Percentiles rank a stretch among this genome's conserved stretches.
These are phyloP conservation scores for Morinoia aosen DNA, from an alignment of 2,888 invertebrate genomes.

Conservation along the genomic window DNA sequence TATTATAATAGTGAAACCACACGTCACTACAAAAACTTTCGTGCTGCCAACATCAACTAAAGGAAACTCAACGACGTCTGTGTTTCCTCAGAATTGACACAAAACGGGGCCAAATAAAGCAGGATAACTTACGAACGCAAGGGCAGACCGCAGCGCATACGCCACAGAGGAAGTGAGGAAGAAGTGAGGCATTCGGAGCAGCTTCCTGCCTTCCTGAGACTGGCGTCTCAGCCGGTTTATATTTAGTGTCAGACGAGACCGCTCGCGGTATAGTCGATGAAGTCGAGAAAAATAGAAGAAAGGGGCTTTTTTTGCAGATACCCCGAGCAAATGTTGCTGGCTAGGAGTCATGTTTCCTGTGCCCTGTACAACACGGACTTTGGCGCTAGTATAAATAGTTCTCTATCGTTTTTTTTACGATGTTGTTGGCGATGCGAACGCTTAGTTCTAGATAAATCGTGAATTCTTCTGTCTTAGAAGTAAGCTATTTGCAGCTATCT, in stretches of 20 bases:
- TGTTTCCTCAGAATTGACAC: too few species aligned
- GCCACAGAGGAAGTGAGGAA: slow-evolving; percentile 34
- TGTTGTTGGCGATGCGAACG: not conserved
- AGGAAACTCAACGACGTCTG: too few species aligned
- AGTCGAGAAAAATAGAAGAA: slow-evolving; percentile 18
- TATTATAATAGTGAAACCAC: too few species aligned
- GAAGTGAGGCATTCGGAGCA: not conserved
- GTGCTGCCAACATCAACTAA: too few species aligned
- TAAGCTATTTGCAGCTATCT: not conserved
- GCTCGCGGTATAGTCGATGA: slow-evolving; percentile 19
- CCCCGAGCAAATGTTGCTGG: slow-evolving; percentile 19
- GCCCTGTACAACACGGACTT: slow-evolving; percentile 1
- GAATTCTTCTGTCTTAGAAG: not conserved
- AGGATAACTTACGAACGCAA: not conserved
- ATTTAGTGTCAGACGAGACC: slow-evolving; percentile 29
- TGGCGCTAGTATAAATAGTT: not conserved
- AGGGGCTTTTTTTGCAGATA: not conserved
- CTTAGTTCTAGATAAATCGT: not conserved
- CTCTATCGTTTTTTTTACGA: not conserved
- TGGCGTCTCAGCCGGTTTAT: not conserved
- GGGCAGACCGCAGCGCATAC: not conserved
- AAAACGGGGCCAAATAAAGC: too few species aligned
- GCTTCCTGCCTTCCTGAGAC: not conserved
- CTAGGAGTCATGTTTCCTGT: not conserved
- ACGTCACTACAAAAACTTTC: too few species aligned